phyloP scores from a whole-genome alignment of 2,888 invertebrate species.

The Ectemnius lituratus region DNA sequence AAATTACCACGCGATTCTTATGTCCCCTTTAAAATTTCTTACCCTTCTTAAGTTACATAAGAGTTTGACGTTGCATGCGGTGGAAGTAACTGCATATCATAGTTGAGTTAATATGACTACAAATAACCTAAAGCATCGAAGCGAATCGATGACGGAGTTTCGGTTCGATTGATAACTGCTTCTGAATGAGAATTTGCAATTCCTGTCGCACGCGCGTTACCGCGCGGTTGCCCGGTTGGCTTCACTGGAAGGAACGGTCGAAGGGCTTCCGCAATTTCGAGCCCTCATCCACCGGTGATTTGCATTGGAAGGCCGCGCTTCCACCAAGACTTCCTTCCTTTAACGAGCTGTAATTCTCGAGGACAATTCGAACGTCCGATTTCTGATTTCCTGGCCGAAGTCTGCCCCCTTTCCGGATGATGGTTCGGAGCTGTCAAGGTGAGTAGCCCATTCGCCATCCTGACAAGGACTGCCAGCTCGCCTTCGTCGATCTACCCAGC shows the following conservation, averaged over 20 bases:
- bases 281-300: constrained; percentile 48
- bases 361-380: constrained; percentile 46
- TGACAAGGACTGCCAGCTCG: constrained; percentile 10
- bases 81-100: too few relatives aligned
- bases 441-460: constrained; percentile 35
- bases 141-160: not conserved
- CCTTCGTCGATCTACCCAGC: not conserved
- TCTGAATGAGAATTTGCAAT: constrained; percentile 52
- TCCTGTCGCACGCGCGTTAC: constrained; percentile 29
- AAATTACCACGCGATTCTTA: too few relatives aligned
- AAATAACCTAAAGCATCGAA: constrained; percentile 14
- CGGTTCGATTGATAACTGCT: constrained; percentile 37
- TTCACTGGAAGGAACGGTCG: constrained; percentile 36
- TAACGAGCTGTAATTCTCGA: constrained; percentile 51
- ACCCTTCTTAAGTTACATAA: too few relatives aligned
- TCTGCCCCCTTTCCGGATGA: constrained; percentile 28
- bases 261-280: constrained; percentile 57
- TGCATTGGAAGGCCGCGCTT: constrained; percentile 55
- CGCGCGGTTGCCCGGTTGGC: not conserved
- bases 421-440: constrained; percentile 18
- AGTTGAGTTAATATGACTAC: constrained; percentile 9
- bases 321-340: constrained; percentile 45
- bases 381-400: constrained; percentile 40
- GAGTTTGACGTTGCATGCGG: too few relatives aligned
- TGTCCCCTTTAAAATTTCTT: too few relatives aligned